phyloP scores from a whole-genome alignment of 64 coral and sea anemone genomes.

The Montipora foliosa region DNA sequence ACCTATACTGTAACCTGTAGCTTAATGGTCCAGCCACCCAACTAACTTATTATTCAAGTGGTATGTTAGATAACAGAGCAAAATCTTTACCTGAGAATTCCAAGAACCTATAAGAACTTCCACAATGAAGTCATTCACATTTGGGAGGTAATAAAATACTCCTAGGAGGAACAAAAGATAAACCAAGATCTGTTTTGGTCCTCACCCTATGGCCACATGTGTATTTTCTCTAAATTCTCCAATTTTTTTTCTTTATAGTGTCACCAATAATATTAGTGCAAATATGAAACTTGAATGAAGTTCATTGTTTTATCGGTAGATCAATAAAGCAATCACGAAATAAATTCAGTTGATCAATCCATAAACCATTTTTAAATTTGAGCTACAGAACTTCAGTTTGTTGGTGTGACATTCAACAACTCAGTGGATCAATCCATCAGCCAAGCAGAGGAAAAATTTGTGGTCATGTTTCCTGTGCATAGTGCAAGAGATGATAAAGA shows the following conservation, averaged over 20 bases:
- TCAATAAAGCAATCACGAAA: neutral
- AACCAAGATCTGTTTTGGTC: neutral
- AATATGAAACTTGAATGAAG: neutral
- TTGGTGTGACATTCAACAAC: neutral
- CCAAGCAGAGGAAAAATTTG: too few species aligned
- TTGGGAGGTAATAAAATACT: constrained; percentile 98
- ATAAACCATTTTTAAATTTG: neutral
- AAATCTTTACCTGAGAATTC: constrained; percentile 78
- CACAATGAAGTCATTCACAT: constrained; percentile 91
- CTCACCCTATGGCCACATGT: too few species aligned
- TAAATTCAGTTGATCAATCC: neutral
- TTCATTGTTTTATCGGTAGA: neutral
- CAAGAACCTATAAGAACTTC: constrained; percentile 89
- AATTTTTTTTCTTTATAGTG: too few species aligned
- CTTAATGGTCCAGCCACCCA: too few species aligned
- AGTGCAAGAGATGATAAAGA: too few species aligned
- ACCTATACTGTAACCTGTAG: too few species aligned
- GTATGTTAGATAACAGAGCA: too few species aligned
- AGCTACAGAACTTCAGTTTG: neutral
- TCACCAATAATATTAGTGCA: too few species aligned
- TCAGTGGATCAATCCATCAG: neutral
- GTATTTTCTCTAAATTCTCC: too few species aligned
- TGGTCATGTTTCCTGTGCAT: too few species aligned
- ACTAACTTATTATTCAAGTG: too few species aligned
- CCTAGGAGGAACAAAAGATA: constrained; percentile 38